Evolutionary conservation across 2,113 vertebrate genomes (phyloP).

Genomic region (Athene cunicularia): DNA sequence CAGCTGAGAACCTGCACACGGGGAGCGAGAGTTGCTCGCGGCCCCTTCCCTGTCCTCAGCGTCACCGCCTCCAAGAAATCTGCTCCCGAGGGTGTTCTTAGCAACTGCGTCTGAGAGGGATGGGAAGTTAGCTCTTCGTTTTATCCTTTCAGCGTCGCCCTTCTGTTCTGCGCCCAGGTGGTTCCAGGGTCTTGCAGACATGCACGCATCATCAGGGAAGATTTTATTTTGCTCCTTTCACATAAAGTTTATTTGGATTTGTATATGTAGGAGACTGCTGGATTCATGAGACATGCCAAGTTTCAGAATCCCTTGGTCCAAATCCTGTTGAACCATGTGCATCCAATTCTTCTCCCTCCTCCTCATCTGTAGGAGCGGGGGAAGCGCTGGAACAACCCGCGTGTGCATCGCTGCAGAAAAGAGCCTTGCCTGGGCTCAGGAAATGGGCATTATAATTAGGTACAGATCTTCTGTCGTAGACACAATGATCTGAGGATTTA

Average conservation of each 20-base stretch:
- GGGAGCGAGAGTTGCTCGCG: accelerated
- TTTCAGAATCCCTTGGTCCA: constrained; percentile 10
- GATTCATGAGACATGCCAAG: not conserved
- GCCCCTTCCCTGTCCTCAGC: not conserved
- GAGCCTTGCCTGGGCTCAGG: not conserved
- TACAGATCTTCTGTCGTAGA: not conserved
- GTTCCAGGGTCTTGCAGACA: not conserved
- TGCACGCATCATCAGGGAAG: accelerated
- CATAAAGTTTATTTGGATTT: not conserved
- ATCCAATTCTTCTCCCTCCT: constrained; percentile 37
- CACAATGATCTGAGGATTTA: not conserved
- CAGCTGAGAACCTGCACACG: accelerated
- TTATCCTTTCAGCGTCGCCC: not conserved
- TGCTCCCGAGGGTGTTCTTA: not conserved
- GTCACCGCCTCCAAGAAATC: not conserved
- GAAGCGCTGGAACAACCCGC: not conserved
- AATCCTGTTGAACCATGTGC: constrained; percentile 43
- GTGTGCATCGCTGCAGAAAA: not conserved
- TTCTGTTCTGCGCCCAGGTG: not conserved
- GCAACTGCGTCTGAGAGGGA: not conserved
- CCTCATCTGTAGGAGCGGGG: accelerated
- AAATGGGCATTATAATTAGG: not conserved
- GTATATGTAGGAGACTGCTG: not conserved
- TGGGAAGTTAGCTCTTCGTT: not conserved
- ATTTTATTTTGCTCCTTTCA: not conserved